Base-by-base conservation (phyloP, 1,140 invertebrate species). In the Nomia melanderi region DNA sequence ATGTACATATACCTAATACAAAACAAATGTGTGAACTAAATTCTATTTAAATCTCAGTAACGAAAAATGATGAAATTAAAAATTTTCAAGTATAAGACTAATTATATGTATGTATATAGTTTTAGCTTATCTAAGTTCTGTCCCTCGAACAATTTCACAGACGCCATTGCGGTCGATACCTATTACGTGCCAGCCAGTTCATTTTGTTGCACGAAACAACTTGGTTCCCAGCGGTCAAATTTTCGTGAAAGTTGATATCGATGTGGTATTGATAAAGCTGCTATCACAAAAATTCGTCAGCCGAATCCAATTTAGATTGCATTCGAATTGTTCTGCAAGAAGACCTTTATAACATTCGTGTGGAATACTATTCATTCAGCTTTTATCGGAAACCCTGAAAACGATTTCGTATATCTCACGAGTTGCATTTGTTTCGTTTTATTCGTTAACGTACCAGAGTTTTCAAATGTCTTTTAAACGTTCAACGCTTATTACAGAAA, bases 291-390 rank as follows among this genome's bases (percentile, higher is more conserved):
- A 77, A 71, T 62, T 71, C 54, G 44, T 29, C 31, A 57, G 27
- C 44, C 33, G 41, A 25, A 70, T 62, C 74, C 66, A 77, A 70
- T 77, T 77, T 77, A 77, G 56, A 71, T 54, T 44, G 66, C 36
- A 62, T 44, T 31, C 44, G 25, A 29, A 47, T 69, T 39, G 73
- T 50, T 76, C 67, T 57, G 39, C 64, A 59, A 76, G 73, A 14
- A 76, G 1, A 17, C 17, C 29, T 44, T 25, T 29, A 57, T 25
- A 17, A 20, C n/a, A 27, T 25, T 47, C 14, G 63, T 23, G 29
- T 44, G 41, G 44, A 67, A 75, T 66, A 67, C 29, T 25, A 31
- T 11, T 39, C 25, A 23, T 36, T 23, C 3, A 31, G 29, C 39
- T 39, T 69, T 69, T 69, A 69, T 75, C 29, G 53, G 17, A 41